Conservation (phyloP, 1,140 invertebrate genomes). For the Leptinotarsa undecemlineata region DNA sequence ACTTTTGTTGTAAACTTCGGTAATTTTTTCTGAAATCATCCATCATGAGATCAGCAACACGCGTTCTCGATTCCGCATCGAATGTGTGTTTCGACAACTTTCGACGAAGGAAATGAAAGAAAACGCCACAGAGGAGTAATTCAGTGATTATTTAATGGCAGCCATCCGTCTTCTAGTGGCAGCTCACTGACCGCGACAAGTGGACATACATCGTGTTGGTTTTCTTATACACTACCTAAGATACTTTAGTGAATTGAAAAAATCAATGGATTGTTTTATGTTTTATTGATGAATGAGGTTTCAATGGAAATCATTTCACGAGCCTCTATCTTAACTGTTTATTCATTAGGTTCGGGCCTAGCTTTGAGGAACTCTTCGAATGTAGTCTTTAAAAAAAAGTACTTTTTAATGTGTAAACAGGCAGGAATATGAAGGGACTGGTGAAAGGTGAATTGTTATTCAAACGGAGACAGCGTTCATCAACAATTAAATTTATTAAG, state of each 20-base stretch:
- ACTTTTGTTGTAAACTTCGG: constrained; percentile 55
- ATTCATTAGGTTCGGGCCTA: no score
- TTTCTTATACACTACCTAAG: background rate
- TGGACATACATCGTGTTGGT: constrained; percentile 17
- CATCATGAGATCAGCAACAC: constrained; percentile 52
- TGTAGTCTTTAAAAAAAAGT: no score
- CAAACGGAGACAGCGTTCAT: no score
- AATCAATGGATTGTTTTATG: background rate
- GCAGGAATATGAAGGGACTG: no score
- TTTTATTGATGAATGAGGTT: background rate
- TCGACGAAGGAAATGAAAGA: constrained; percentile 31
- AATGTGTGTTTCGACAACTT: constrained; percentile 28
- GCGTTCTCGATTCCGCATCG: constrained; percentile 34
- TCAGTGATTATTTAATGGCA: constrained; percentile 41
- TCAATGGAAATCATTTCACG: background rate
- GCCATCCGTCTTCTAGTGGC: constrained; percentile 29
- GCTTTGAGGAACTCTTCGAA: no score
- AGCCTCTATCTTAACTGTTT: no score
- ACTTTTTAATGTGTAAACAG: no score
- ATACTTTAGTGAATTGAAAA: background rate
- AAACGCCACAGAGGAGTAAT: constrained; percentile 29
- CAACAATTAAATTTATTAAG: no score
- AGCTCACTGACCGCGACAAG: constrained; percentile 22
- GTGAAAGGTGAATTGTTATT: no score
- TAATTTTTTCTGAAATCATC: constrained; percentile 56